Evolutionary conservation across 2,797 vertebrate genomes (phyloP).

Genomic region (Eospalax fontanierii): DNA sequence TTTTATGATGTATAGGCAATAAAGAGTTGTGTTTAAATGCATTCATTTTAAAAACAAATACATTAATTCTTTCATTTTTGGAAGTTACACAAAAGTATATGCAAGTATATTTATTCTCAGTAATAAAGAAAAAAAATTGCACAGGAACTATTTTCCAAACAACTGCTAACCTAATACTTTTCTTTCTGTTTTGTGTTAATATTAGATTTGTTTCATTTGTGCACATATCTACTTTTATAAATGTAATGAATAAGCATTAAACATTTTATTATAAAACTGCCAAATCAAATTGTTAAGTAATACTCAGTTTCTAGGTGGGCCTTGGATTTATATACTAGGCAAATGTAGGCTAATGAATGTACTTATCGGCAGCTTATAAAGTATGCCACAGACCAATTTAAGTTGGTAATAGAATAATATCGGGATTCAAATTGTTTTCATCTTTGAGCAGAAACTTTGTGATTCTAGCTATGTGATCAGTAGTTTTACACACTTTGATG

Average conservation of each 20-base stretch:
- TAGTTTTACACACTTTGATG: background rate
- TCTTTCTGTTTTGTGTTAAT: background rate
- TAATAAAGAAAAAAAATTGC: background rate
- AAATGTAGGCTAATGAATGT: slow-evolving; percentile 26
- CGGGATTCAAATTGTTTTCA: slow-evolving; percentile 31
- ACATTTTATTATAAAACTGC: background rate
- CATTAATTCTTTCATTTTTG: slow-evolving; percentile 4
- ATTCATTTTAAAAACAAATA: background rate
- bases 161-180: background rate
- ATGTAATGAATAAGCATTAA: background rate
- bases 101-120: slow-evolving; percentile 31
- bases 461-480: background rate
- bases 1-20: background rate
- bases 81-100: background rate
- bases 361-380: background rate
- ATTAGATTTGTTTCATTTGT: background rate
- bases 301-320: background rate
- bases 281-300: slow-evolving; percentile 32
- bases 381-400: background rate
- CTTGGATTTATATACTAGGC: background rate
- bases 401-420: background rate
- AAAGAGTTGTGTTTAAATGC: background rate
- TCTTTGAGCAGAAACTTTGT: slow-evolving; percentile 2
- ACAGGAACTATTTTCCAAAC: slow-evolving; percentile 1
- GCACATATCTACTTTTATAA: slow-evolving; percentile 15